A percentile compares a stretch with the other conserved stretches of the same genome.
phyloP scores from a whole-genome alignment of 1,140 invertebrate genomes.

The Trichonephila inaurata region DNA sequence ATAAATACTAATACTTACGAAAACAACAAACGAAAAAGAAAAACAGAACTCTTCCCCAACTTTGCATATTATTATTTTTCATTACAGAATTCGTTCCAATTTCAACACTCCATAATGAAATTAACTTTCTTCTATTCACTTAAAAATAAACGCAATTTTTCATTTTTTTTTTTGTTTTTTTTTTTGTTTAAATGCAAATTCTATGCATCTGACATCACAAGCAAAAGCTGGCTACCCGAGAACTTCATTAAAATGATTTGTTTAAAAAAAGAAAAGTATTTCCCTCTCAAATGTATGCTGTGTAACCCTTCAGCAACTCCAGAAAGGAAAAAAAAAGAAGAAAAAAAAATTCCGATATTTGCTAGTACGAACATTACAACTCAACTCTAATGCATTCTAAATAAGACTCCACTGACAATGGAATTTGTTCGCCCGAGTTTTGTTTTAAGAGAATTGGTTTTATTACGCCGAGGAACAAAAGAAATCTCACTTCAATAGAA shows the following conservation, averaged over 20 bases:
- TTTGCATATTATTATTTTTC: background rate
- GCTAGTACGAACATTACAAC: background rate
- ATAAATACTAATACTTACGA: background rate
- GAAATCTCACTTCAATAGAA: background rate
- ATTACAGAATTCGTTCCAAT: background rate
- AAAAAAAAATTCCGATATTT: background rate
- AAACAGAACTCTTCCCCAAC: background rate
- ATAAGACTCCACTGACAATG: slow-evolving; percentile 1
- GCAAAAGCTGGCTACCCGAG: background rate
- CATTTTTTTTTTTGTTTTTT: background rate
- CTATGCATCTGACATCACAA: background rate
- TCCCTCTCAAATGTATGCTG: background rate
- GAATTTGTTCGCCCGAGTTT: slow-evolving; percentile 7
- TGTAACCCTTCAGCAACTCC: background rate
- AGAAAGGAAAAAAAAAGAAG: background rate
- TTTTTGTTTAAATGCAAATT: slow-evolving; percentile 26
- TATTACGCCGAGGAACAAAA: background rate
- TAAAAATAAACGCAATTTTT: background rate
- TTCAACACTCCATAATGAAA: background rate
- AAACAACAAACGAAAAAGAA: background rate
- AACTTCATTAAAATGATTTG: slow-evolving; percentile 34
- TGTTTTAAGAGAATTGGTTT: slow-evolving; percentile 21
- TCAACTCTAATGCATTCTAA: slow-evolving; percentile 33
- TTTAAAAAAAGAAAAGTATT: background rate
- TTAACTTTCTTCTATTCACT: background rate